phyloP scores from a whole-genome alignment of 2,888 invertebrate species.

The Nephrotoma guestfalica region DNA sequence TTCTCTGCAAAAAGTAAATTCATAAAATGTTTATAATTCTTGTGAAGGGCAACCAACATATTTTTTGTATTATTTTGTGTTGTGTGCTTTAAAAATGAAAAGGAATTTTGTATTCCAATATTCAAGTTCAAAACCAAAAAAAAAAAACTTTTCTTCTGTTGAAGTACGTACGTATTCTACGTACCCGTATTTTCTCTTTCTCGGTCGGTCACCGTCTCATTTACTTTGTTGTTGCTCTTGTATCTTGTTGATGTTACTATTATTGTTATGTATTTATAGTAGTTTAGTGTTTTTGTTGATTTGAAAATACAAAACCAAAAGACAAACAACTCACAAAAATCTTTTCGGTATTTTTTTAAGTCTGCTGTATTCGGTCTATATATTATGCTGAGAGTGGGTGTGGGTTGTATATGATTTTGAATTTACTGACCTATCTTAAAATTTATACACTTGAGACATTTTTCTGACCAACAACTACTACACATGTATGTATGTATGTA shows the following conservation, averaged over 20 bases:
- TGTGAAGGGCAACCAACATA: neutral
- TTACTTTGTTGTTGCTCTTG: neutral
- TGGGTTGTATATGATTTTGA: neutral
- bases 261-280: neutral
- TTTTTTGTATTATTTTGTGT: neutral
- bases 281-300: neutral
- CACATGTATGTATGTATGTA: neutral
- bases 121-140: neutral
- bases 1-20: neutral
- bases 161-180: neutral
- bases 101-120: neutral
- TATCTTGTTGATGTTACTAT: neutral
- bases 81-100: neutral
- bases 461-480: neutral
- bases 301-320: neutral
- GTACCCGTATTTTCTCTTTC: neutral
- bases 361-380: neutral
- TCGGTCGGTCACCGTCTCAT: neutral
- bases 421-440: neutral
- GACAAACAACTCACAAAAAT: neutral
- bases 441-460: neutral
- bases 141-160: neutral
- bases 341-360: neutral
- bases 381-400: neutral
- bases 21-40: neutral